Base-by-base conservation (phyloP, 2,888 invertebrate genomes). In the Dolomedes plantarius region DNA sequence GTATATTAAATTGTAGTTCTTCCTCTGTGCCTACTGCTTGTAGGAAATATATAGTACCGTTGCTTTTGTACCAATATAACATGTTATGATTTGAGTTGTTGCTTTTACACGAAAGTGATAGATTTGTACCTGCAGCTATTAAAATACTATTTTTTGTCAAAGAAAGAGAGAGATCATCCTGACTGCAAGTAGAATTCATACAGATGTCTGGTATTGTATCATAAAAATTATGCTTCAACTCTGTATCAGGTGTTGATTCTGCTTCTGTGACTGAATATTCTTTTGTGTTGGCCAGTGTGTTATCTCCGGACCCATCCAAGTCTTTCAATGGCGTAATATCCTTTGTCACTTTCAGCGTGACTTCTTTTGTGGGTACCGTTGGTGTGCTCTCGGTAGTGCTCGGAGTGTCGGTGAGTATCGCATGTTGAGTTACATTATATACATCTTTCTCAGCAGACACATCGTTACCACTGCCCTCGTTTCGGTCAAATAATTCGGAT, bases 241-340 rank as follows among this genome's bases (percentile, higher is more conserved):
- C 1, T 5, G 56, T 56, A 11, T 6, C 3, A 2, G 9, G 16
- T 1, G 3, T 1, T 23, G 23, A 56, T 16, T 56, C 7, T 1
- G 16, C 23, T 23, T 56, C 56, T 23, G 3, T 56, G n/a, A 11
- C 23, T 16, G 11, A 5, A 13, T 28, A 29, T 13, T n/a, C 65
- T 32, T 67, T 16, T 1, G n/a, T 16, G 32, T 7, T 28, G 13
- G 11, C 1, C 5, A 36, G 19, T n/a, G 19, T 36, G 2, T 36
- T 67, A 28, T 67, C 67, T n/a, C 76, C 83, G 9, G 83, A 77
- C 16, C 69, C 77, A 50, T 83, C 76, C 19, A 56, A 28, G 13
- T 36, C 28, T 19, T 56, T 56, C 56, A 41, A 11, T 16, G 41
- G 28, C 62, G 19, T 62, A 1, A 2, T 29, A 16, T 29, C 23